These are phyloP conservation scores for Malurus leucopterus DNA, from an alignment of 2,797 vertebrate genomes.

Conservation along the genomic window DNA sequence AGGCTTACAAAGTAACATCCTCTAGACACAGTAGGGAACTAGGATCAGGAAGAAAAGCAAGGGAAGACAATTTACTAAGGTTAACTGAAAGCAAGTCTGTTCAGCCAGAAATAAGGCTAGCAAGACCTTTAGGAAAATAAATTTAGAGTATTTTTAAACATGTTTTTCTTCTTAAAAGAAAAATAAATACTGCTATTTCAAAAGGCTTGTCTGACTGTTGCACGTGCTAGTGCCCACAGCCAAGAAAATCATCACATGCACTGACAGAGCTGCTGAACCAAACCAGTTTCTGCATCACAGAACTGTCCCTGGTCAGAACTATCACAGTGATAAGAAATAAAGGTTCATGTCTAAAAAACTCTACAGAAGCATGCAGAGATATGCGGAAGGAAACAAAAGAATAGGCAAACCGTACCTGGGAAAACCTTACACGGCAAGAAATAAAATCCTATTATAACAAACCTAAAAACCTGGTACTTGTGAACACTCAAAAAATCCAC, in stretches of 20 bases:
- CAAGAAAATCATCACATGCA: background rate
- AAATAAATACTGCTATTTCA: background rate
- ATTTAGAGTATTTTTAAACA: background rate
- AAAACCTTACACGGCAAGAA: background rate
- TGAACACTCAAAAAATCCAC: background rate
- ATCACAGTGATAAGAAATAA: background rate
- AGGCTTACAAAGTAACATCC: background rate
- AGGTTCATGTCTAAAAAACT: background rate
- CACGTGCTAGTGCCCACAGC: background rate
- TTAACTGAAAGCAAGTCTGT: background rate
- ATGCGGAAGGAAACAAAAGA: background rate
- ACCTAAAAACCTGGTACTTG: background rate
- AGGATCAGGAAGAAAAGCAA: background rate
- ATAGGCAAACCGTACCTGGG: background rate
- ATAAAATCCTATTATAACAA: background rate
- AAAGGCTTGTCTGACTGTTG: background rate
- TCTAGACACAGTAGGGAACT: background rate
- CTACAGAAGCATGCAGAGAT: background rate
- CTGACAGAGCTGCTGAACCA: background rate
- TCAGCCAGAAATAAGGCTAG: background rate
- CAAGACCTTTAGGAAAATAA: background rate
- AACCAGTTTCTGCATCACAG: background rate
- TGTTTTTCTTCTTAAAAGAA: background rate
- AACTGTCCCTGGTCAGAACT: background rate
- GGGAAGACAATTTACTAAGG: background rate